Evolutionary conservation across 2,888 invertebrate genomes (phyloP).

Genomic region (Pseudococcus viburni): DNA sequence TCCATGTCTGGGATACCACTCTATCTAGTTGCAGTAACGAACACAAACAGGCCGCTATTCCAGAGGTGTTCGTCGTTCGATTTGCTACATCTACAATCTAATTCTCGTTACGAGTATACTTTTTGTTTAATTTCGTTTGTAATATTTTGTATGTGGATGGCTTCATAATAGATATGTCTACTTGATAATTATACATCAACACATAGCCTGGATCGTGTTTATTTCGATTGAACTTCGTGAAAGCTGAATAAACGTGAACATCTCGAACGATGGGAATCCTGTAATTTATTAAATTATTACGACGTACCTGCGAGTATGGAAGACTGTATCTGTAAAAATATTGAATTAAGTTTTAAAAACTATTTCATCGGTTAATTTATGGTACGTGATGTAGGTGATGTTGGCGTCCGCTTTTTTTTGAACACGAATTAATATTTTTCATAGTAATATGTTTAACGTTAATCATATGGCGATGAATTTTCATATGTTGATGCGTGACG

Average conservation of each 20-base stretch:
- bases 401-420: neutral
- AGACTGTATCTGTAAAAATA: conserved; percentile 21
- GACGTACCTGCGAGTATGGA: neutral
- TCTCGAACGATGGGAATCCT: conserved; percentile 20
- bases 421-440: neutral
- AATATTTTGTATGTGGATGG: neutral
- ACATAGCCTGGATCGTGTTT: conserved; percentile 23
- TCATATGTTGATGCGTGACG: neutral
- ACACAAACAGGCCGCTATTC: neutral
- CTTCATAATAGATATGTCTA: conserved; percentile 35
- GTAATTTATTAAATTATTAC: conserved; percentile 40
- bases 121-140: conserved; percentile 40
- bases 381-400: conserved; percentile 33
- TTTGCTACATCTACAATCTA: neutral
- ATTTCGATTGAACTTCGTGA: conserved; percentile 39
- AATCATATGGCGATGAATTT: conserved; percentile 37
- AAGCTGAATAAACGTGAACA: conserved; percentile 54
- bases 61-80: neutral
- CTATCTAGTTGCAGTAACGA: neutral
- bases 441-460: neutral
- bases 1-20: neutral
- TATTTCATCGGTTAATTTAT: conserved; percentile 55
- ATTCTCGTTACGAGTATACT: neutral
- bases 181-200: conserved; percentile 43
- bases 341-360: conserved; percentile 56